These are phyloP conservation scores for Galeopsomyia nigrocyanea DNA, from an alignment of 2,888 invertebrate genomes.

Conservation along the genomic window DNA sequence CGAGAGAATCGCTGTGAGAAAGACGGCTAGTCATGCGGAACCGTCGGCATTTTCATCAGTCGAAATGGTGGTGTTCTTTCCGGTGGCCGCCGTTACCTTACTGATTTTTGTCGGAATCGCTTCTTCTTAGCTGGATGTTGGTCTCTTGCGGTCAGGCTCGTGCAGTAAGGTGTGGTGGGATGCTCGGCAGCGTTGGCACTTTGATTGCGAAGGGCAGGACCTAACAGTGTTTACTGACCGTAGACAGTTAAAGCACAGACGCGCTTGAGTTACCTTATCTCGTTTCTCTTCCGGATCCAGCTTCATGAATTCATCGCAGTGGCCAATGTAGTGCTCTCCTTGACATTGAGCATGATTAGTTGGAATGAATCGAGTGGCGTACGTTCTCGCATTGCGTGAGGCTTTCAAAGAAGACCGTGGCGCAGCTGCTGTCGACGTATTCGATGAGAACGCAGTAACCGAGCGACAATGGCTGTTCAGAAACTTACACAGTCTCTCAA, in stretches of 20 bases:
- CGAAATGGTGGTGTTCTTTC: too few species aligned
- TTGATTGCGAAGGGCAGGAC: background rate
- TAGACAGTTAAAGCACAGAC: constrained; percentile 16
- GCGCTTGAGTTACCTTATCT: background rate
- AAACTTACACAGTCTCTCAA: too few species aligned
- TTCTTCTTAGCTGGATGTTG: background rate
- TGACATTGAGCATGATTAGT: background rate
- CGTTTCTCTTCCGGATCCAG: background rate
- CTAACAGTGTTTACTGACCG: background rate
- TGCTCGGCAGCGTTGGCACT: background rate
- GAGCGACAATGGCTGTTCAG: too few species aligned
- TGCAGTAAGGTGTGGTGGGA: constrained; percentile 12
- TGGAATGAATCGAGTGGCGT: background rate
- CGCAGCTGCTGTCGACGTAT: too few species aligned
- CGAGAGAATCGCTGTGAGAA: background rate
- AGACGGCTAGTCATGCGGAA: background rate
- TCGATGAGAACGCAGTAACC: too few species aligned
- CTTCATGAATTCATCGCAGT: background rate
- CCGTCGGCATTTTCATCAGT: background rate
- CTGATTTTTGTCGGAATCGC: background rate
- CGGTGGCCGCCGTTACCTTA: background rate
- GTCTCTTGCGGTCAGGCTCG: background rate
- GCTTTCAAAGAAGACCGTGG: too few species aligned
- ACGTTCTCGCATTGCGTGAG: background rate
- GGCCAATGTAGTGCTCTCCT: background rate